Conservation (phyloP, 2,797 vertebrate genomes). For the Oophaga sylvatica region DNA sequence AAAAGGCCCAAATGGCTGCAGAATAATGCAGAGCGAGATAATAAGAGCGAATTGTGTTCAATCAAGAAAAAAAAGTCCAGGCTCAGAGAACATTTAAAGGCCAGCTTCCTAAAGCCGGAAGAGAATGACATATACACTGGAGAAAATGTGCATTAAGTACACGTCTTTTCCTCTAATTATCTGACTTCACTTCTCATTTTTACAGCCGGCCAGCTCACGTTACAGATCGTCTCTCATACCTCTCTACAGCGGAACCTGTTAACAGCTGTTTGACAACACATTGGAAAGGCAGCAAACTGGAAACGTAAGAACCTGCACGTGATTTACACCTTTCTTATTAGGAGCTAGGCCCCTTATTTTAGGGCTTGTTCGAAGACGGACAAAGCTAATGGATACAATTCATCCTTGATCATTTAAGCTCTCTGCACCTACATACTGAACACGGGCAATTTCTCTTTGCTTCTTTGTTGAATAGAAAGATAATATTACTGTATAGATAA, state of each 20-base stretch:
- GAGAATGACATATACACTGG: constrained; percentile 60
- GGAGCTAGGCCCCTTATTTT: not conserved
- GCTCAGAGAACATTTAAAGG: constrained; percentile 87
- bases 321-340: constrained; percentile 33
- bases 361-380: not conserved
- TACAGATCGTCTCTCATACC: constrained; percentile 68
- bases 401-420: not conserved
- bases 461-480: not conserved
- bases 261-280: constrained; percentile 59
- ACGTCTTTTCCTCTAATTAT: constrained; percentile 68
- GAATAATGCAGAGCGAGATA: constrained; percentile 46
- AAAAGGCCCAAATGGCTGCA: constrained; percentile 47
- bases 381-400: not conserved
- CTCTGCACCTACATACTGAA: not conserved
- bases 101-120: constrained; percentile 86
- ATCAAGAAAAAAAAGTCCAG: constrained; percentile 73
- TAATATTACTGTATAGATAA: not conserved
- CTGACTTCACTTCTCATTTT: constrained; percentile 70
- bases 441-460: not conserved
- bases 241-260: constrained; percentile 65
- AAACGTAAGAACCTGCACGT: constrained; percentile 30
- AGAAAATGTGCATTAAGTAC: constrained; percentile 68
- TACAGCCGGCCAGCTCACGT: constrained; percentile 76
- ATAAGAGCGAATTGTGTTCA: constrained; percentile 48
- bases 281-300: constrained; percentile 29